These are phyloP conservation scores for Alethe diademata DNA, from an alignment of 2,113 vertebrate genomes.

Conservation along the genomic window DNA sequence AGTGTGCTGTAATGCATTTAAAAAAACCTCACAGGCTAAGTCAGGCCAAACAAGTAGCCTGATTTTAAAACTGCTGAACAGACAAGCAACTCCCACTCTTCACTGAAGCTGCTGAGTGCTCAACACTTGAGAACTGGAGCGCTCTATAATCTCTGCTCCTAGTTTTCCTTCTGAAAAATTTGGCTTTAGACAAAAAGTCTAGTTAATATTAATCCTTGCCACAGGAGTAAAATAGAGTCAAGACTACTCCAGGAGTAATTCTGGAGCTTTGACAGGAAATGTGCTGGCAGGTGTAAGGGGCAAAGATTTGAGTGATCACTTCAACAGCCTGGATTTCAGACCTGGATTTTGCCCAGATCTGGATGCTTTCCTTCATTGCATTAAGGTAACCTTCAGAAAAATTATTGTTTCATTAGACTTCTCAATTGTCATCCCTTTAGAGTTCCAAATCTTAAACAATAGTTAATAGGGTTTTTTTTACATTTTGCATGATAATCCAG, in stretches of 20 bases:
- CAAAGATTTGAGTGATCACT: not conserved
- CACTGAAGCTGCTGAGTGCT: constrained; percentile 12
- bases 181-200: not conserved
- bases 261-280: not conserved
- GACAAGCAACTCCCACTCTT: constrained; percentile 56
- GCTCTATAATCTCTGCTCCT: not conserved
- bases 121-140: not conserved
- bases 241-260: not conserved
- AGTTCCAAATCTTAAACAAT: not conserved
- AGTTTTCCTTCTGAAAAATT: not conserved
- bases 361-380: not conserved
- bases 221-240: not conserved
- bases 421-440: not conserved
- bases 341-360: not conserved
- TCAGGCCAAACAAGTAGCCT: constrained; percentile 47
- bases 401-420: not conserved
- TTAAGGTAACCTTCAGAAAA: not conserved
- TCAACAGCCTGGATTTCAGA: not conserved
- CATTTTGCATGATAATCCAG: not conserved
- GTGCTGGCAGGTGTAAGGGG: not conserved
- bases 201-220: not conserved
- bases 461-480: not conserved
- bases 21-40: constrained; percentile 40
- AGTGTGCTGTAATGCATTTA: constrained; percentile 18
- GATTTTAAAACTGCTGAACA: constrained; percentile 56